Percentiles rank a stretch among this genome's conserved stretches.
These are phyloP conservation scores for Pimephales promelas DNA, from an alignment of 2,113 vertebrate genomes.

Conservation along the genomic window DNA sequence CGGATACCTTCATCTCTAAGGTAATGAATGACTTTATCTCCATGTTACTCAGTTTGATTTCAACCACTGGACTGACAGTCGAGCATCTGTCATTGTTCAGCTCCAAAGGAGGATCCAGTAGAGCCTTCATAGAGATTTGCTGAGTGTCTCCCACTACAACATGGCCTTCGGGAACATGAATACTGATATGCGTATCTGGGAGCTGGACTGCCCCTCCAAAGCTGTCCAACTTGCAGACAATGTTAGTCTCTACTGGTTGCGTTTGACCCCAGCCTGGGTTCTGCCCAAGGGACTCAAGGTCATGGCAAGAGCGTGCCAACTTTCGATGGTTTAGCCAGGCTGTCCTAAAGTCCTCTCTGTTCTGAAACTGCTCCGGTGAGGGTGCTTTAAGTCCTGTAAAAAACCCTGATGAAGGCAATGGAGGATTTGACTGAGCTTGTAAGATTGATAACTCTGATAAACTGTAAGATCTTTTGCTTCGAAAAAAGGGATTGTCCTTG, in stretches of 20 bases:
- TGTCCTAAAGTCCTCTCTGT: slow-evolving; percentile 91
- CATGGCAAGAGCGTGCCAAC: slow-evolving; percentile 92
- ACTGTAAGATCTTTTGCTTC: slow-evolving; percentile 95
- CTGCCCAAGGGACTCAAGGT: slow-evolving; percentile 90
- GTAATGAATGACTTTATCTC: slow-evolving; percentile 86
- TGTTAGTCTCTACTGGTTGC: slow-evolving; percentile 91
- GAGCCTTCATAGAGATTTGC: slow-evolving; percentile 91
- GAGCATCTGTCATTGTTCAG: slow-evolving; percentile 90
- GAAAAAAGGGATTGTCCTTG: slow-evolving; percentile 90
- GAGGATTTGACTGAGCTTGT: slow-evolving; percentile 82
- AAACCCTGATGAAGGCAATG: slow-evolving; percentile 74
- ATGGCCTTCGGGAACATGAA: slow-evolving; percentile 89
- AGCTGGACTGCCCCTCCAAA: slow-evolving; percentile 90
- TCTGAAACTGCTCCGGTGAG: slow-evolving; percentile 92
- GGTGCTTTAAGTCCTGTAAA: slow-evolving; percentile 89
- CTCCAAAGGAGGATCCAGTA: slow-evolving; percentile 91
- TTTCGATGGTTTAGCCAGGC: slow-evolving; percentile 96
- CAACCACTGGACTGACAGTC: slow-evolving; percentile 88
- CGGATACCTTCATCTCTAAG: slow-evolving; percentile 88
- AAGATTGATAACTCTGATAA: slow-evolving; percentile 91
- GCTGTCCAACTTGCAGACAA: slow-evolving; percentile 89
- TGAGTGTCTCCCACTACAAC: slow-evolving; percentile 86
- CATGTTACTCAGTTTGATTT: slow-evolving; percentile 93
- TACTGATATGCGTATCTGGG: slow-evolving; percentile 89
- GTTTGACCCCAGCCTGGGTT: slow-evolving; percentile 98